These are phyloP conservation scores for Vandiemenella viatica DNA, from an alignment of 2,888 invertebrate species.

Conservation along the genomic window DNA sequence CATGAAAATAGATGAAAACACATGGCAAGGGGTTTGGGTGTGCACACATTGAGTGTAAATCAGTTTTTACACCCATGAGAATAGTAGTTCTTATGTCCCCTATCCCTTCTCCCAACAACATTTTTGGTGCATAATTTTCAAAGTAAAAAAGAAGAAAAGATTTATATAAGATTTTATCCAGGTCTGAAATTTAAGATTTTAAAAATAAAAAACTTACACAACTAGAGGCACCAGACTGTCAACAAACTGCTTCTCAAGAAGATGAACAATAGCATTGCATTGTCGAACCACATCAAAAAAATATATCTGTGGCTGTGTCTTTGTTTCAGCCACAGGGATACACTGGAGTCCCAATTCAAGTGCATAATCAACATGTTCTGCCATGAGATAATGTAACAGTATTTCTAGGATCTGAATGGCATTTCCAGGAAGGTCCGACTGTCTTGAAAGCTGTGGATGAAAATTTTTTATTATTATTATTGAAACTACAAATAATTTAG, in stretches of 20 bases:
- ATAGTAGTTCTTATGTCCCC: no score
- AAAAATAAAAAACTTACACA: constrained; percentile 40
- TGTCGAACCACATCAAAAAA: constrained; percentile 89
- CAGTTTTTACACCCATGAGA: no score
- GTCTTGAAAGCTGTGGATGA: constrained; percentile 50
- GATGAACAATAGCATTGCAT: constrained; percentile 81
- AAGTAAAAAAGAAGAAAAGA: no score
- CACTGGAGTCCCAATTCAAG: constrained; percentile 82
- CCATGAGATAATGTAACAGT: constrained; percentile 65
- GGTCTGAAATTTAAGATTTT: no score
- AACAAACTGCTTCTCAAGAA: constrained; percentile 84
- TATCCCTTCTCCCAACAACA: no score
- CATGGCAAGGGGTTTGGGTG: no score
- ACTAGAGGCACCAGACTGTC: constrained; percentile 80
- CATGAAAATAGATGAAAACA: no score
- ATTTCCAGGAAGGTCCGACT: constrained; percentile 60
- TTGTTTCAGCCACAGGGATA: constrained; percentile 78
- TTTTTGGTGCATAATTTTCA: no score
- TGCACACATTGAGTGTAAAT: no score
- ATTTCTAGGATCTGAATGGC: constrained; percentile 71
- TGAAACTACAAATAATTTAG: not conserved
- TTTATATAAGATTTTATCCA: no score
- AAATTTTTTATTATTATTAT: no score
- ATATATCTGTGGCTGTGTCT: constrained; percentile 70
- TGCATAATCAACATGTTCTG: constrained; percentile 93